These are phyloP conservation scores for Hirtodrosophila alboralis DNA, from an alignment of 2,888 invertebrate genomes.

Conservation along the genomic window DNA sequence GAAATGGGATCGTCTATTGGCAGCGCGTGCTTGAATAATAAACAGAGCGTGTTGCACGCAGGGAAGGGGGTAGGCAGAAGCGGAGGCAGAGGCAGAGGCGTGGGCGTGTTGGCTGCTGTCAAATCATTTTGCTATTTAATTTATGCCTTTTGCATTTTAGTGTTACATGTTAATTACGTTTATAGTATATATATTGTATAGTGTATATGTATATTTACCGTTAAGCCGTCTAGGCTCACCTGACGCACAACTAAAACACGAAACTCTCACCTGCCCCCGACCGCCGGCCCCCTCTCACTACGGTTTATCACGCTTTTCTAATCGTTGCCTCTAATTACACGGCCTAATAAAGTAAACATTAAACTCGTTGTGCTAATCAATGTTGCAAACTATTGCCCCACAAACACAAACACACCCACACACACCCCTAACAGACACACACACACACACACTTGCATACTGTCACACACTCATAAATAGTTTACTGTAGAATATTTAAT, in stretches of 20 bases:
- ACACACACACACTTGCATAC: background rate
- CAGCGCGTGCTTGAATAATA: conserved; percentile 69
- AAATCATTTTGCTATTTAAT: conserved; percentile 67
- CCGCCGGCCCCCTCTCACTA: background rate
- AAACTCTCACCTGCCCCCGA: conserved; percentile 9
- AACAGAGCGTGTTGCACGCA: conserved; percentile 54
- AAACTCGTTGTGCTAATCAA: conserved; percentile 71
- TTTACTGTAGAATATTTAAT: conserved; percentile 30
- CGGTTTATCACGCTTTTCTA: conserved; percentile 40
- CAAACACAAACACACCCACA: background rate
- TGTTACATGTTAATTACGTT: conserved; percentile 70
- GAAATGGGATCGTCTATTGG: conserved; percentile 43
- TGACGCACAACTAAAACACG: conserved; percentile 24
- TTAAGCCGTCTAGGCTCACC: conserved; percentile 31
- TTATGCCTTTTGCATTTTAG: conserved; percentile 62
- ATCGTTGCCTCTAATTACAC: conserved; percentile 68
- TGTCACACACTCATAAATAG: conserved; percentile 12
- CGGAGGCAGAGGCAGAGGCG: background rate
- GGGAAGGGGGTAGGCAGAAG: background rate
- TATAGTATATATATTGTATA: too few species aligned
- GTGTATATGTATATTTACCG: conserved; percentile 57
- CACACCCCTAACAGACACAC: conserved; percentile 3
- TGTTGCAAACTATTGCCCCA: conserved; percentile 56
- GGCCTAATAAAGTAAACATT: conserved; percentile 76
- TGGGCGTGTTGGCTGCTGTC: conserved; percentile 31